These are phyloP conservation scores for Thymelicus acteon DNA, from an alignment of 2,888 invertebrate genomes.

Conservation along the genomic window DNA sequence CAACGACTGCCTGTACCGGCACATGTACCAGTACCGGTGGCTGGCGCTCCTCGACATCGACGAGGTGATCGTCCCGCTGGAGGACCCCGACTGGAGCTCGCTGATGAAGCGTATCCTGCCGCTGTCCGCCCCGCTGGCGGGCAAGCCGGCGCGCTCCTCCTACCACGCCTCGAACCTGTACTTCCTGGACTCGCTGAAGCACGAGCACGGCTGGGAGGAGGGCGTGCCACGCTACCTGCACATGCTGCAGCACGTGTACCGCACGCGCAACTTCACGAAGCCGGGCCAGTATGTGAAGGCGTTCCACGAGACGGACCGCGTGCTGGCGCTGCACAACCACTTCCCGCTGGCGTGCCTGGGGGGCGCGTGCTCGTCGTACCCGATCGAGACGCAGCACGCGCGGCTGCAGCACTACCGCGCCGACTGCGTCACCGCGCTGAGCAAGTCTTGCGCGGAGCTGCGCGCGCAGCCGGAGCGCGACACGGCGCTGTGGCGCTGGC, in stretches of 20 bases:
- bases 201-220: conserved; percentile 91
- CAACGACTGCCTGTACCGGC: conserved; percentile 97
- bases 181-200: conserved; percentile 94
- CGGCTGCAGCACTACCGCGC: conserved; percentile 97
- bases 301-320: conserved; percentile 96
- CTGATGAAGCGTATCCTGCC: conserved; percentile 90
- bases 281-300: conserved; percentile 97
- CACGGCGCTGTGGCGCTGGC: conserved; percentile 94
- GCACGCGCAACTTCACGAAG: conserved; percentile 95
- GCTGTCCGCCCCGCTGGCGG: conserved; percentile 84
- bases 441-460: conserved; percentile 93
- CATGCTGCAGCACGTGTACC: conserved; percentile 96
- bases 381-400: conserved; percentile 92
- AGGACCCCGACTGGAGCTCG: conserved; percentile 89
- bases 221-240: conserved; percentile 95
- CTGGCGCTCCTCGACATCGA: conserved; percentile 97
- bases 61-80: conserved; percentile 96
- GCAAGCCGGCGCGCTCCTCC: conserved; percentile 87
- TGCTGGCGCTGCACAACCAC: conserved; percentile 95
- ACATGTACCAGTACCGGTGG: conserved; percentile 95
- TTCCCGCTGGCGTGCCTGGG: conserved; percentile 95
- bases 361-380: conserved; percentile 92
- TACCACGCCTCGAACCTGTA: conserved; percentile 97
- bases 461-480: conserved; percentile 93
- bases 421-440: conserved; percentile 94